These are phyloP conservation scores for Acrobasis consociella DNA, from an alignment of 2,888 invertebrate genomes.

Conservation along the genomic window DNA sequence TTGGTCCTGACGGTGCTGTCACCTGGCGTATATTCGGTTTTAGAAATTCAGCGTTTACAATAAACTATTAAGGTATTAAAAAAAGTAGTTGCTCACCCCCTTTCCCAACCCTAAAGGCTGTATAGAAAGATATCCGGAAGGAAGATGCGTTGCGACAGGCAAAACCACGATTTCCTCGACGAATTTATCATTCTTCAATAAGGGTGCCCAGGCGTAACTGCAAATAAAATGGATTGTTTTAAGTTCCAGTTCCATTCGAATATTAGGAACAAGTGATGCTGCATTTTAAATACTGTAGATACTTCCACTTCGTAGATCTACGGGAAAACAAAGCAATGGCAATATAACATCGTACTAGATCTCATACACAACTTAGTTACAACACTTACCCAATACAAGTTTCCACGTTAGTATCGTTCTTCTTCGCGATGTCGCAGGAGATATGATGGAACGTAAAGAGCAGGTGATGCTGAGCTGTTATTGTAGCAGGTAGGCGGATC, in stretches of 20 bases:
- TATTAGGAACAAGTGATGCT: too few relatives aligned
- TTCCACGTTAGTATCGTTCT: conserved; percentile 89
- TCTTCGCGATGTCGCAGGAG: conserved; percentile 93
- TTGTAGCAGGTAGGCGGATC: conserved; percentile 92
- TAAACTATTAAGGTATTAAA: conserved; percentile 18
- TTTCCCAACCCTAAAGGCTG: conserved; percentile 95
- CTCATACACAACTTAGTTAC: too few relatives aligned
- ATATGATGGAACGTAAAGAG: conserved; percentile 98
- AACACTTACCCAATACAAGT: conserved; percentile 88
- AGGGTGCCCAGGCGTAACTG: conserved; percentile 94
- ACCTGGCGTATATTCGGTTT: too few relatives aligned
- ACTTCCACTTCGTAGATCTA: too few relatives aligned
- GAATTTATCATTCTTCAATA: conserved; percentile 91
- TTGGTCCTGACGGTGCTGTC: too few relatives aligned
- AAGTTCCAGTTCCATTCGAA: too few relatives aligned
- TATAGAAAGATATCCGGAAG: conserved; percentile 94
- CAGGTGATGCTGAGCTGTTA: conserved; percentile 94
- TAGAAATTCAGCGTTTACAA: too few relatives aligned
- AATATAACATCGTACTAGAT: too few relatives aligned
- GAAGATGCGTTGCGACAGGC: conserved; percentile 94
- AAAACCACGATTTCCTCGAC: conserved; percentile 91
- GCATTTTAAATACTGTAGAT: too few relatives aligned
- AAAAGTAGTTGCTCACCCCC: conserved; percentile 86
- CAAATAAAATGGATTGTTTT: conserved; percentile 30
- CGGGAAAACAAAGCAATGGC: too few relatives aligned